These are phyloP conservation scores for Eonycteris spelaea DNA, from an alignment of 2,113 vertebrate genomes.

Conservation along the genomic window DNA sequence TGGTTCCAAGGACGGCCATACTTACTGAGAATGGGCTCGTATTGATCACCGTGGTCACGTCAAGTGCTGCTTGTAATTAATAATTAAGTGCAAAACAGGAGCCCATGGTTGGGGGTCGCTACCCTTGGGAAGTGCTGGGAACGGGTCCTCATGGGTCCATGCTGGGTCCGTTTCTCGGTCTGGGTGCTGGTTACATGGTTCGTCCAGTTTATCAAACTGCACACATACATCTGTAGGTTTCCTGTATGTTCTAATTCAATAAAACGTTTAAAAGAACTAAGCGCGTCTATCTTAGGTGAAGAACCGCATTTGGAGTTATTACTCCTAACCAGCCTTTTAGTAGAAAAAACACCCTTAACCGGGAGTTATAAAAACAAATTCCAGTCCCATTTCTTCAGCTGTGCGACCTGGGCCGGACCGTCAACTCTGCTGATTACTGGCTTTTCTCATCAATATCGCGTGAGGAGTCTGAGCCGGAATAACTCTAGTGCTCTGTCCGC, in stretches of 20 bases:
- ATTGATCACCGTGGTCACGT: background rate
- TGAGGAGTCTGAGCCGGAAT: background rate
- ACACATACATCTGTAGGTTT: background rate
- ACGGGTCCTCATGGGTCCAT: rapidly evolving
- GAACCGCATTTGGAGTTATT: too few relatives aligned
- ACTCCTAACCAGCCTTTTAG: background rate
- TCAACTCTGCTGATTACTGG: background rate
- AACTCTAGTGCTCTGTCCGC: background rate
- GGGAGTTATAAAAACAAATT: background rate
- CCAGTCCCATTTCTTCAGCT: background rate
- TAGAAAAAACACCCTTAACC: background rate
- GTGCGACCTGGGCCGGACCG: background rate
- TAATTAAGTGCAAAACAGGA: background rate
- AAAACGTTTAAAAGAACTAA: background rate
- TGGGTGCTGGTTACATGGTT: too few relatives aligned
- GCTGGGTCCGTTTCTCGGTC: rapidly evolving
- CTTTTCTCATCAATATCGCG: background rate
- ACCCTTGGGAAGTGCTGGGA: rapidly evolving
- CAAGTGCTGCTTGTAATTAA: too few relatives aligned
- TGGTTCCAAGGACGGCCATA: background rate
- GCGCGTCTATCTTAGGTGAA: background rate
- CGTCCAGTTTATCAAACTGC: background rate
- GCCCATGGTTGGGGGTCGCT: too few relatives aligned
- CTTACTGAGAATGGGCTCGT: background rate
- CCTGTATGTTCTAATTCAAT: background rate